phyloP scores from a whole-genome alignment of 2,113 vertebrate genomes.

The Silurus meridionalis region DNA sequence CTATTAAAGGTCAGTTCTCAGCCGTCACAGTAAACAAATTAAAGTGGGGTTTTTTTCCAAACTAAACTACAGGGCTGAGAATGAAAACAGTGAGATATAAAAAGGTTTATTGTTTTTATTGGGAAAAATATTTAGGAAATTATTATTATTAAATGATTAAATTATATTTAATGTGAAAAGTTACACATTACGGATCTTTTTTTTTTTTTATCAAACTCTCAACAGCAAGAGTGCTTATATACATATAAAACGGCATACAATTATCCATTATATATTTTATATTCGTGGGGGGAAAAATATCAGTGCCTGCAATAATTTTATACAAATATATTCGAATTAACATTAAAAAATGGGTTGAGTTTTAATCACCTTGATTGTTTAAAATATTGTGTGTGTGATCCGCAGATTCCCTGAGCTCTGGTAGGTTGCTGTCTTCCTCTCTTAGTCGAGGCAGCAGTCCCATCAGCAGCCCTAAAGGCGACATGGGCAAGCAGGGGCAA shows the following conservation, averaged over 20 bases:
- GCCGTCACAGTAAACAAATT: background rate
- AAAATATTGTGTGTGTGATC: background rate
- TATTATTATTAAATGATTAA: too few relatives aligned
- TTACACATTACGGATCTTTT: too few relatives aligned
- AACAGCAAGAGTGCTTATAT: background rate
- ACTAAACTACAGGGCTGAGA: background rate
- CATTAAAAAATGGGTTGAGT: background rate
- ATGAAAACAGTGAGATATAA: background rate
- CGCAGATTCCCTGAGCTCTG: constrained; percentile 76
- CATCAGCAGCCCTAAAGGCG: constrained; percentile 79
- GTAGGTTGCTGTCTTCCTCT: constrained; percentile 75
- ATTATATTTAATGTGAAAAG: too few relatives aligned
- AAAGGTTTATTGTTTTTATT: background rate
- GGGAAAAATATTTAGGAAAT: background rate
- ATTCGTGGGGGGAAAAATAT: too few relatives aligned
- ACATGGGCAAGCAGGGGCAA: constrained; percentile 76
- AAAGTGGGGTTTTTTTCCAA: background rate
- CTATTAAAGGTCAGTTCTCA: constrained; percentile 73
- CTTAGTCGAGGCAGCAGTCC: constrained; percentile 80
- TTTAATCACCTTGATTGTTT: background rate
- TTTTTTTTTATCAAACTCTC: background rate
- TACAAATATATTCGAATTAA: background rate
- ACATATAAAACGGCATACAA: background rate
- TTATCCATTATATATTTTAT: too few relatives aligned
- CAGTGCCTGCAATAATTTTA: background rate